These are phyloP conservation scores for Euwallacea similis DNA, from an alignment of 1,140 invertebrate genomes.

Conservation along the genomic window DNA sequence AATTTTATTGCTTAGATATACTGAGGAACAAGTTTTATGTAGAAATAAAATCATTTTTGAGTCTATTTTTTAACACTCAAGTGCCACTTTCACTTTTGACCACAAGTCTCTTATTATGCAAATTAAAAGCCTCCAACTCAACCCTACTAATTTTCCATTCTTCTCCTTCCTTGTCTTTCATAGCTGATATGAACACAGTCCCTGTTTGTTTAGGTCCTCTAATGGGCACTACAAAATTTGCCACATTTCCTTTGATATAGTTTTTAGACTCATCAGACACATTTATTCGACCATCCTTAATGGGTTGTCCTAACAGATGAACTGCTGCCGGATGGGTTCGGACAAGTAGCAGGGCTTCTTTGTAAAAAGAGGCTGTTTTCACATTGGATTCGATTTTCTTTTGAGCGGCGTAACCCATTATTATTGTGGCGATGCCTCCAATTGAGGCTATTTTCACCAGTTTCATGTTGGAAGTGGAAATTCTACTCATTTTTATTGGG, in stretches of 20 bases:
- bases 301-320: slow-evolving; percentile 65
- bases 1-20: background rate
- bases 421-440: slow-evolving; percentile 56
- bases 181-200: slow-evolving; percentile 57
- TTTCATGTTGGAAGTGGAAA: slow-evolving; percentile 49
- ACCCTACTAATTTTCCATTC: slow-evolving; percentile 57
- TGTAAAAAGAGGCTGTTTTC: slow-evolving; percentile 58
- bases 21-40: slow-evolving; percentile 2
- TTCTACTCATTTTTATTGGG: no score
- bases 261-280: slow-evolving; percentile 59
- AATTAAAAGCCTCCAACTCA: slow-evolving; percentile 59
- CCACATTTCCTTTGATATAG: slow-evolving; percentile 56
- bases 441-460: slow-evolving; percentile 58
- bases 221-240: slow-evolving; percentile 63
- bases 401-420: slow-evolving; percentile 54
- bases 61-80: background rate
- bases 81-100: slow-evolving; percentile 40
- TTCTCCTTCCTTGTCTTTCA: slow-evolving; percentile 51
- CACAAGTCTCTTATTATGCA: slow-evolving; percentile 56
- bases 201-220: slow-evolving; percentile 64
- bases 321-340: slow-evolving; percentile 60
- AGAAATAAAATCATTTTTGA: slow-evolving; percentile 8
- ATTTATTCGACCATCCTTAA: slow-evolving; percentile 63
- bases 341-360: slow-evolving; percentile 59
- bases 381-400: slow-evolving; percentile 57